phyloP scores from a whole-genome alignment of 2,888 invertebrate genomes.

The Pristionchus mayeri region DNA sequence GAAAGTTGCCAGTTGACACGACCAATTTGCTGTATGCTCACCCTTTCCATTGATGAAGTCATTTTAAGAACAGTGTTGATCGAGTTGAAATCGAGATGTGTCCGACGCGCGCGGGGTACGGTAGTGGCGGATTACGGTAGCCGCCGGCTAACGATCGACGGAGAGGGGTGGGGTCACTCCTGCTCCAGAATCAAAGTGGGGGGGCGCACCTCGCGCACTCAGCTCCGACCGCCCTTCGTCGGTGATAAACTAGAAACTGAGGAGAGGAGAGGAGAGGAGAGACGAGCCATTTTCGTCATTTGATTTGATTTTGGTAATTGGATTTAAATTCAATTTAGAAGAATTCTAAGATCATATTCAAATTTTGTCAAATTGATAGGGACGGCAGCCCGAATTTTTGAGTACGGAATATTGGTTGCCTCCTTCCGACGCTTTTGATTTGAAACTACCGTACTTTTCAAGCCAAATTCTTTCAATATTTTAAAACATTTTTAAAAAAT shows the following conservation, averaged over 20 bases:
- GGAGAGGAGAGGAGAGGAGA: not conserved
- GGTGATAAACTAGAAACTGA: not conserved
- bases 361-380: too few relatives aligned
- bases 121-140: not conserved
- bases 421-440: too few relatives aligned
- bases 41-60: slow-evolving; percentile 44
- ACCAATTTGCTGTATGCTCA: not conserved
- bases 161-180: not conserved
- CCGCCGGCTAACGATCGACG: not conserved
- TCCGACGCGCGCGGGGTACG: not conserved
- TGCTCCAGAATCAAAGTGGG: not conserved
- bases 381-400: too few relatives aligned
- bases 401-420: too few relatives aligned
- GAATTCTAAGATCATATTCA: too few relatives aligned
- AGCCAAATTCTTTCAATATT: too few relatives aligned
- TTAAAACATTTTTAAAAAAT: too few relatives aligned
- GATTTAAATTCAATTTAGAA: too few relatives aligned
- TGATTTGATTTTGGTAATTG: too few relatives aligned
- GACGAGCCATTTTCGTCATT: too few relatives aligned
- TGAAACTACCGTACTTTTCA: too few relatives aligned
- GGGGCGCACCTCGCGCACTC: not conserved
- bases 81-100: slow-evolving; percentile 11
- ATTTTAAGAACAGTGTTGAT: slow-evolving; percentile 22
- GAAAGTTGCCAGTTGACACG: too few relatives aligned
- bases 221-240: not conserved